Conservation (phyloP, 23 tunicate genomes). For the Clavelina lepadiformis region DNA sequence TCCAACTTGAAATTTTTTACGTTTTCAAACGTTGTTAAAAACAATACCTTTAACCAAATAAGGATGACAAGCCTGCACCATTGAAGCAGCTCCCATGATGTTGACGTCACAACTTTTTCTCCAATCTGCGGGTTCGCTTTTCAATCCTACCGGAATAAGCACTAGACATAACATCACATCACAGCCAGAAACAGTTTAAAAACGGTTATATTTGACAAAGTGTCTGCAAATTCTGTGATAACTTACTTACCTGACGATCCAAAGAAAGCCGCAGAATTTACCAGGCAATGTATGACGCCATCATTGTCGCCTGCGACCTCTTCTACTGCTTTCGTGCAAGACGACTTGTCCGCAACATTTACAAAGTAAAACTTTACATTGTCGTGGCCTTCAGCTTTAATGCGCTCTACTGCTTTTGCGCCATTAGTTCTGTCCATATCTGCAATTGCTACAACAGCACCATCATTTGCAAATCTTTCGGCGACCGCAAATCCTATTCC, state of each 20-base stretch:
- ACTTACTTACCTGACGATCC: slow-evolving; percentile 46
- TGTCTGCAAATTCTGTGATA: not conserved
- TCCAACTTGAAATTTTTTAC: not conserved
- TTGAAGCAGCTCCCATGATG: slow-evolving; percentile 30
- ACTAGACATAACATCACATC: not conserved
- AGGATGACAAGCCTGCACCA: slow-evolving; percentile 64
- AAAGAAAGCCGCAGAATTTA: slow-evolving; percentile 53
- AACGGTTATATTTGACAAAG: too few relatives aligned
- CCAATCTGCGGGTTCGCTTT: slow-evolving; percentile 37
- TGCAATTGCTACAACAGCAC: slow-evolving; percentile 58
- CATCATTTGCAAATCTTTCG: slow-evolving; percentile 82
- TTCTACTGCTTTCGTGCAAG: slow-evolving; percentile 14
- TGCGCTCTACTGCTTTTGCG: slow-evolving; percentile 19
- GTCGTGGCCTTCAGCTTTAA: slow-evolving; percentile 15
- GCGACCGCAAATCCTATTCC: slow-evolving; percentile 79
- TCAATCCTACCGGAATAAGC: slow-evolving; percentile 16
- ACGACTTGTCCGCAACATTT: slow-evolving; percentile 25
- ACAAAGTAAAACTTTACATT: slow-evolving; percentile 25
- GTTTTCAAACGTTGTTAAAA: not conserved
- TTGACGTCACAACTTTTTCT: slow-evolving; percentile 51
- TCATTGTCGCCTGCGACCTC: slow-evolving; percentile 23
- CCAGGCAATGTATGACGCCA: slow-evolving; percentile 26
- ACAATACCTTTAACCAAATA: slow-evolving; percentile 45
- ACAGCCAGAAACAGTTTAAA: not conserved
- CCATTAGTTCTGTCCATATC: slow-evolving; percentile 37